phyloP scores from a whole-genome alignment of 2,888 invertebrate species.

The Luffia ferchaultella region DNA sequence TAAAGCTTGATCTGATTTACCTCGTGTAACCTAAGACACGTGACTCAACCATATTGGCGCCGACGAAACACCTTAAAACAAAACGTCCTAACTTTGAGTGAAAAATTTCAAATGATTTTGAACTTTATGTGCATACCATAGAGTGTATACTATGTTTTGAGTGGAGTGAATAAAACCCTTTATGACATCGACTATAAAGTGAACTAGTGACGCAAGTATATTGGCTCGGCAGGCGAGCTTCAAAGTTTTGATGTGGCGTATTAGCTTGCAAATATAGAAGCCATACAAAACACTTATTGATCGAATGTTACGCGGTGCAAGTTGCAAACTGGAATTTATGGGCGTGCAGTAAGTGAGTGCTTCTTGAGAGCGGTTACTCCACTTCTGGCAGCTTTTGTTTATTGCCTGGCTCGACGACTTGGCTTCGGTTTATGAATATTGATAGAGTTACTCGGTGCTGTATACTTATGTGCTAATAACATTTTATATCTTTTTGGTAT shows the following conservation, averaged over 20 bases:
- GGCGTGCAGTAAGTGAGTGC: constrained; percentile 44
- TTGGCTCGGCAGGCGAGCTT: constrained; percentile 38
- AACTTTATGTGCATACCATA: too few species aligned
- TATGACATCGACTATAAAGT: not conserved
- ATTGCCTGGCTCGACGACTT: constrained; percentile 48
- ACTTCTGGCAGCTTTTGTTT: constrained; percentile 46
- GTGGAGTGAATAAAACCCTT: not conserved
- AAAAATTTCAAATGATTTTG: too few species aligned
- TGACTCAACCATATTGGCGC: constrained; percentile 29
- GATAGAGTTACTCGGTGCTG: constrained; percentile 23
- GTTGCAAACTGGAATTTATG: constrained; percentile 64
- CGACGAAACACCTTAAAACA: constrained; percentile 24
- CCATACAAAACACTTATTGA: constrained; percentile 63
- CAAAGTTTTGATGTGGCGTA: constrained; percentile 54
- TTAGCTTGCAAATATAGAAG: constrained; percentile 62
- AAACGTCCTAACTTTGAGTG: too few species aligned
- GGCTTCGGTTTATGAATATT: constrained; percentile 59
- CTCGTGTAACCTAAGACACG: constrained; percentile 37
- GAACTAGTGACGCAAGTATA: constrained; percentile 39
- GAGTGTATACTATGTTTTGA: too few species aligned
- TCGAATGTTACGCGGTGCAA: constrained; percentile 57
- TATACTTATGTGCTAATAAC: too few species aligned
- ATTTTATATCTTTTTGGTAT: too few species aligned
- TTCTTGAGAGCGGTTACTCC: constrained; percentile 43
- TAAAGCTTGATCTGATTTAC: constrained; percentile 34